Conservation (phyloP, 2,888 invertebrate genomes). For the Drosophila mayaguana region DNA sequence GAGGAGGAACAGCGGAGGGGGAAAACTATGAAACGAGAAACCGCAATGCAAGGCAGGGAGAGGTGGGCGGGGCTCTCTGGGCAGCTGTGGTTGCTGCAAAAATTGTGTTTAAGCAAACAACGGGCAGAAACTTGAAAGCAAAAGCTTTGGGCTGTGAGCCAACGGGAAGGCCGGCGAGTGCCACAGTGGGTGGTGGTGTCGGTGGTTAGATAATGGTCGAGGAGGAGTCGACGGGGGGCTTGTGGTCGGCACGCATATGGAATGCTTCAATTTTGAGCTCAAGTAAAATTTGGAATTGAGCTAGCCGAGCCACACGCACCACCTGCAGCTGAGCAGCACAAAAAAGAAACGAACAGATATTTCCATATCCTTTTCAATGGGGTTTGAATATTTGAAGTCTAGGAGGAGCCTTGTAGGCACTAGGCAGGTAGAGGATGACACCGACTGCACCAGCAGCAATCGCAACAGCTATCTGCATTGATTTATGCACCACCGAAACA, state of each 20-base stretch:
- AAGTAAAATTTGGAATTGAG: slow-evolving; percentile 1
- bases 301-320: neutral
- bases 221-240: neutral
- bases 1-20: slow-evolving; percentile 22
- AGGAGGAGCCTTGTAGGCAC: too few species aligned
- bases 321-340: slow-evolving; percentile 5
- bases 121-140: slow-evolving; percentile 18
- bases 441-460: neutral
- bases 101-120: slow-evolving; percentile 64
- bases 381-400: too few species aligned
- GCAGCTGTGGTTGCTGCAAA: slow-evolving; percentile 40
- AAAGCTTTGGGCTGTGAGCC: slow-evolving; percentile 21
- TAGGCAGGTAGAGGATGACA: neutral
- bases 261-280: neutral
- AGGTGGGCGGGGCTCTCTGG: too few species aligned
- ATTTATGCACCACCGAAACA: neutral
- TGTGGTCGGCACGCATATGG: slow-evolving; percentile 9
- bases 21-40: slow-evolving; percentile 68
- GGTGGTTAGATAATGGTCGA: neutral
- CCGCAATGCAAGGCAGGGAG: slow-evolving; percentile 33
- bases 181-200: neutral
- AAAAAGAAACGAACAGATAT: too few species aligned
- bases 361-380: too few species aligned
- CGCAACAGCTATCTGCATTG: neutral
- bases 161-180: neutral